Evolutionary conservation across 2,113 vertebrate genomes (phyloP), one percentile per base, ranked within the genome.

Genomic region (Lepus americanus): DNA sequence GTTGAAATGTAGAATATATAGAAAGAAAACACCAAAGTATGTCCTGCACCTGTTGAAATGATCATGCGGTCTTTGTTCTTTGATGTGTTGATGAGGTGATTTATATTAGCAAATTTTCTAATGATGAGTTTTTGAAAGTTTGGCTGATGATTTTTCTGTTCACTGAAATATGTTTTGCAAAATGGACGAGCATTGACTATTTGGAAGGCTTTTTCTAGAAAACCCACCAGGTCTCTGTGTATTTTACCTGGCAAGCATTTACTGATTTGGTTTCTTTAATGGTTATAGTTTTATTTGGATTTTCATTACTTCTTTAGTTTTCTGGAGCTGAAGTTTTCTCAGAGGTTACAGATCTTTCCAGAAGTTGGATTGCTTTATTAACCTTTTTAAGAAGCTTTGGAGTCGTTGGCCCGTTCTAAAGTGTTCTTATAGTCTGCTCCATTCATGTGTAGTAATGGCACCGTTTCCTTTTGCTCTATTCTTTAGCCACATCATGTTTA

Each of bases 131-230:
- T 59, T 87, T 61, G 20, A 59, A 59, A 59, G 5, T 81, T 49
- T 79, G 77, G 49, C 39, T 16, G 64, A 5, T 64, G 27, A 55
- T 69, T 92, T 61, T 88, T 87, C 27, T 80, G 70, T 88, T 93
- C 55, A 76, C 23, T 90, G 25, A 39, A 78, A 83, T 79, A 31
- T 27, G 14, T 80, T 92, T 94, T n/a, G 89, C 74, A 94, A 89
- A 94, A 31, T 19, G 33, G 14, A 53, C 85, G 44, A 63, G 11
- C 22, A 53, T 70, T 79, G 36, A 92, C 31, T 84, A 83, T 69
- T 85, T 44, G 8, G 22, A 36, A n/a, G 33, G 29, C 5, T 61
- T 33, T 70, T 87, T 16, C 14, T 53, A 53, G 66, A 79, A 90
- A 90, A 59, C 9, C 27, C 61, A 3, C 0, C 11, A n/a, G n/a